These are phyloP conservation scores for Melanotaenia boesemani DNA, from an alignment of 2,797 vertebrate species.

Conservation along the genomic window DNA sequence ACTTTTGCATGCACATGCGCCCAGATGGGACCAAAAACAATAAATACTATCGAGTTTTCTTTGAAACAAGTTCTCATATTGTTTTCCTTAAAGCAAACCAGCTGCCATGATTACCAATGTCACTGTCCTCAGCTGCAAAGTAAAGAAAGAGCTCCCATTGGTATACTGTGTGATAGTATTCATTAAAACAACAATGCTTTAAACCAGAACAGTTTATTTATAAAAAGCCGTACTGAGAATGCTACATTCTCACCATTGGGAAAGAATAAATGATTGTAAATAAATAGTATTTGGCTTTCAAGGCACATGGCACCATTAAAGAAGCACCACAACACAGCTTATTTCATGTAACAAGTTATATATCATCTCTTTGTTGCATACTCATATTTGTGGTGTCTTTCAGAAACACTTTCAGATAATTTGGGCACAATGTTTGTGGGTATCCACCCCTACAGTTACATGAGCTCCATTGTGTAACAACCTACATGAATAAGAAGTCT, in stretches of 20 bases:
- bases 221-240: conserved; percentile 15
- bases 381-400: conserved; percentile 37
- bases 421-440: conserved; percentile 32
- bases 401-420: conserved; percentile 35
- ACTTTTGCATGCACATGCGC: background rate
- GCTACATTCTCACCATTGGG: conserved; percentile 33
- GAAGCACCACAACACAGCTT: conserved; percentile 38
- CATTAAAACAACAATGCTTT: conserved; percentile 46
- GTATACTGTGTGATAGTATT: conserved; percentile 25
- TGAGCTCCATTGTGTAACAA: conserved; percentile 21
- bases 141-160: conserved; percentile 26
- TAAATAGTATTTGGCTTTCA: conserved; percentile 17
- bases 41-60: conserved; percentile 46
- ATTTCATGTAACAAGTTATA: conserved; percentile 50
- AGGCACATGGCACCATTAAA: conserved; percentile 23
- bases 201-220: conserved; percentile 41
- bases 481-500: conserved; percentile 26
- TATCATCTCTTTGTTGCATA: conserved; percentile 33
- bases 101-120: conserved; percentile 24
- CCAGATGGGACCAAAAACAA: conserved; percentile 44
- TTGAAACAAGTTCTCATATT: conserved; percentile 2
- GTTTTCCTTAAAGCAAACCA: conserved; percentile 18
- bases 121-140: conserved; percentile 21
- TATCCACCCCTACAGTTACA: conserved; percentile 13
- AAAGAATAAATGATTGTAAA: conserved; percentile 38